Percentiles rank a stretch among this genome's conserved stretches.
Conservation (phyloP, 2,888 invertebrate genomes). For the Deilephila porcellus region DNA sequence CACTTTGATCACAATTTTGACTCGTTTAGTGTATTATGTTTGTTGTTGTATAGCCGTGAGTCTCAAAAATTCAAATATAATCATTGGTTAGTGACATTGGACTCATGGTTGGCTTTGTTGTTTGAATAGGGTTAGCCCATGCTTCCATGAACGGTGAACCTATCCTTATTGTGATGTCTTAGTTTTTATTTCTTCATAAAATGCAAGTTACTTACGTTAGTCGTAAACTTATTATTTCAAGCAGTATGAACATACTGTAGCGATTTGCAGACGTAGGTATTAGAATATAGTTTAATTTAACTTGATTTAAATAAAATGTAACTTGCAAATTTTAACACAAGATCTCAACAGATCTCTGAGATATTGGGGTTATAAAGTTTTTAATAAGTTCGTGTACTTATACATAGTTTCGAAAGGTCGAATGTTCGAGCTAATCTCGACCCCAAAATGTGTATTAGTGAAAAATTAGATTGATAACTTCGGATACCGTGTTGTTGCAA, state of each 20-base stretch:
- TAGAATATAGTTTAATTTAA: conserved; percentile 17
- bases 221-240: not conserved
- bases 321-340: conserved; percentile 18
- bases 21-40: conserved; percentile 42
- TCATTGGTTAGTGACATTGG: conserved; percentile 52
- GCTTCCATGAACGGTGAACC: conserved; percentile 48
- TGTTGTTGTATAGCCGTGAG: conserved; percentile 41
- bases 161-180: not conserved
- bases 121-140: conserved; percentile 44
- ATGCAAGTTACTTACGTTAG: conserved; percentile 24
- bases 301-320: conserved; percentile 10
- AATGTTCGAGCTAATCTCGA: not conserved
- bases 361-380: not conserved
- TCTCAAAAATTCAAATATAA: conserved; percentile 34
- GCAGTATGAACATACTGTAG: not conserved
- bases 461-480: not conserved
- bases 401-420: not conserved
- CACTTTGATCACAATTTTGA: conserved; percentile 71
- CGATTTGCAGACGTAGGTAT: conserved; percentile 7
- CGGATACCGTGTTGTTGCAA: not conserved
- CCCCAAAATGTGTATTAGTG: conserved; percentile 15
- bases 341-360: conserved; percentile 22
- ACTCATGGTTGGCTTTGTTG: conserved; percentile 41
- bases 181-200: conserved; percentile 11
- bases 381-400: conserved; percentile 13